Percentiles rank a stretch among this genome's conserved stretches.
phyloP scores from a whole-genome alignment of 1,140 invertebrate species.

The Zelostemma sp. region DNA sequence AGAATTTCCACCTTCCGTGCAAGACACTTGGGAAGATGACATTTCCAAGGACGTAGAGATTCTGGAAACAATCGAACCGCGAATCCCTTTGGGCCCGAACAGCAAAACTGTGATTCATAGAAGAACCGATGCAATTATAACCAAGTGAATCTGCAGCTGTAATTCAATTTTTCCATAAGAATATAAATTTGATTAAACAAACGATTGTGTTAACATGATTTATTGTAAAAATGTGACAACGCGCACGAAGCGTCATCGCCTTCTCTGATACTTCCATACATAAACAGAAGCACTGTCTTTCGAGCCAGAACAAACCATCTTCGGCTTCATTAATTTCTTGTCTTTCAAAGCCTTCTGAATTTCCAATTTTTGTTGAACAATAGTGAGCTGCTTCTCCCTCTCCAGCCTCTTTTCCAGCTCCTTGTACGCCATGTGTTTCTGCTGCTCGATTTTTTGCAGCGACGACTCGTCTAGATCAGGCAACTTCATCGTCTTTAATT shows the following conservation, averaged over 20 bases:
- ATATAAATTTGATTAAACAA: too few species aligned
- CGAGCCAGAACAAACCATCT: constrained; percentile 76
- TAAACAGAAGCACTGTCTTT: constrained; percentile 84
- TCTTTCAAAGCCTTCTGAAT: constrained; percentile 81
- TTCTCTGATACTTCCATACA: constrained; percentile 88
- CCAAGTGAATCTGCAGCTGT: too few species aligned
- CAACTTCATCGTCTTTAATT: constrained; percentile 74
- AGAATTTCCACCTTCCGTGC: too few species aligned
- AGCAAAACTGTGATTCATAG: background rate
- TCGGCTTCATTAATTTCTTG: constrained; percentile 75
- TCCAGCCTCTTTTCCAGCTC: constrained; percentile 86
- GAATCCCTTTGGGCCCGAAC: too few species aligned
- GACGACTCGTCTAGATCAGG: constrained; percentile 71
- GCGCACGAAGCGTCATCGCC: constrained; percentile 62
- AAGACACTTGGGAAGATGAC: too few species aligned
- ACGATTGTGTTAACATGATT: too few species aligned
- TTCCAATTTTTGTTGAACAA: constrained; percentile 89
- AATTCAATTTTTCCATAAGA: too few species aligned
- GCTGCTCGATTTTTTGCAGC: constrained; percentile 72
- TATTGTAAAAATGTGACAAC: background rate
- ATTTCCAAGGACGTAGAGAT: too few species aligned
- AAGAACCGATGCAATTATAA: background rate
- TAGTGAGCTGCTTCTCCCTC: constrained; percentile 83
- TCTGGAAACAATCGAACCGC: too few species aligned
- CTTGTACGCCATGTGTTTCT: constrained; percentile 78